These are phyloP conservation scores for Drosophila repleta DNA, from an alignment of 1,140 invertebrate species.

Conservation along the genomic window DNA sequence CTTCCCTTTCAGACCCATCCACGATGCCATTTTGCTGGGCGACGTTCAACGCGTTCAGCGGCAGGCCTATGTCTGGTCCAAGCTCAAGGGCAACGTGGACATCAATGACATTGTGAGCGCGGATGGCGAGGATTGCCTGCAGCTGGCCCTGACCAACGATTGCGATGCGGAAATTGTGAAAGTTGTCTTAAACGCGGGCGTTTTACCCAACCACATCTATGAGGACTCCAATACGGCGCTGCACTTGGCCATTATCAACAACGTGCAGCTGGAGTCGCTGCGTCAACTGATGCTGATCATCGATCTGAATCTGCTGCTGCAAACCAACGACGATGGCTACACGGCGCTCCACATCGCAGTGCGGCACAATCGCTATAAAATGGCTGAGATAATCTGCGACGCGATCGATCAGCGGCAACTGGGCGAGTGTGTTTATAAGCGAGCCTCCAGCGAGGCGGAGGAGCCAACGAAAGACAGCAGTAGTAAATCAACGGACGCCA, in stretches of 20 bases:
- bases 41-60: slow-evolving; percentile 41
- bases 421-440: slow-evolving; percentile 39
- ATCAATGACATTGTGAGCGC: slow-evolving; percentile 59
- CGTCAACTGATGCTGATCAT: slow-evolving; percentile 52
- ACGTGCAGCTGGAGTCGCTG: slow-evolving; percentile 56
- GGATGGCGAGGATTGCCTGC: slow-evolving; percentile 71
- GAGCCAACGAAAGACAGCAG: not conserved
- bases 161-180: slow-evolving; percentile 51
- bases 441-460: slow-evolving; percentile 7
- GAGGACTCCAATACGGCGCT: slow-evolving; percentile 66
- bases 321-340: slow-evolving; percentile 75
- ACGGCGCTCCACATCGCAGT: slow-evolving; percentile 70
- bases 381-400: slow-evolving; percentile 66
- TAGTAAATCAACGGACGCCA: not conserved
- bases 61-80: slow-evolving; percentile 56
- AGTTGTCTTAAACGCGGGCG: slow-evolving; percentile 40
- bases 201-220: slow-evolving; percentile 58
- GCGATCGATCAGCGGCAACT: slow-evolving; percentile 60
- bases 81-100: slow-evolving; percentile 34
- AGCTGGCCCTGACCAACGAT: slow-evolving; percentile 63
- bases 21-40: slow-evolving; percentile 54
- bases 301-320: slow-evolving; percentile 61
- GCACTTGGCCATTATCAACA: slow-evolving; percentile 71
- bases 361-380: slow-evolving; percentile 60
- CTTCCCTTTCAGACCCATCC: slow-evolving; percentile 57